phyloP scores from a whole-genome alignment of 2,888 invertebrate species.

The Linhomoeus sp. region DNA sequence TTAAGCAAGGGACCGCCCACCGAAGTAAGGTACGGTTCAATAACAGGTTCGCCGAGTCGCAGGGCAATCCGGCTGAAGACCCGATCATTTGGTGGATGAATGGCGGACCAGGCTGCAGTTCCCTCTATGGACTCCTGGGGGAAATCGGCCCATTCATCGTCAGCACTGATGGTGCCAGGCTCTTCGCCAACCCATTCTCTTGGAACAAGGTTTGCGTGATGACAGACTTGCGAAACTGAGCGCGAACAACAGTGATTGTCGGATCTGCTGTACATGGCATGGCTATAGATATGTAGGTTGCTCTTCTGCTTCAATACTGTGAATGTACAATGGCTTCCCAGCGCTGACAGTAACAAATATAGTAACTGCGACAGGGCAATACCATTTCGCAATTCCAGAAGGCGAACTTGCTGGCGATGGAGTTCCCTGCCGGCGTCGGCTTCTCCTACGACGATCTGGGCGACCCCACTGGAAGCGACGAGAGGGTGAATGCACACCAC shows the following conservation, averaged over 20 bases:
- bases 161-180: constrained; percentile 2
- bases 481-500: too few relatives aligned
- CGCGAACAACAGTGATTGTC: too few relatives aligned
- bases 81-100: constrained; percentile 28
- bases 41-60: constrained; percentile 27
- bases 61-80: constrained; percentile 18
- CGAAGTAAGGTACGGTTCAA: too few relatives aligned
- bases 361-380: too few relatives aligned
- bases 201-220: constrained; percentile 10
- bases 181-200: constrained; percentile 12
- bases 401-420: constrained; percentile 35
- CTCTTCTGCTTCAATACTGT: too few relatives aligned
- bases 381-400: too few relatives aligned
- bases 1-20: too few relatives aligned
- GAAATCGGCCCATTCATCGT: constrained; percentile 29
- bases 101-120: constrained; percentile 31
- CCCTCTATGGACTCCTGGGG: constrained; percentile 26
- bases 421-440: constrained; percentile 37
- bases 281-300: too few relatives aligned
- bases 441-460: constrained; percentile 32
- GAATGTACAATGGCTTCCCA: too few relatives aligned
- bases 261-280: too few relatives aligned
- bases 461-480: constrained; percentile 22
- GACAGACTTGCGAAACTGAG: too few relatives aligned
- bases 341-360: too few relatives aligned